Conservation (phyloP, 2,888 invertebrate genomes). For the Candidula unifasciata region DNA sequence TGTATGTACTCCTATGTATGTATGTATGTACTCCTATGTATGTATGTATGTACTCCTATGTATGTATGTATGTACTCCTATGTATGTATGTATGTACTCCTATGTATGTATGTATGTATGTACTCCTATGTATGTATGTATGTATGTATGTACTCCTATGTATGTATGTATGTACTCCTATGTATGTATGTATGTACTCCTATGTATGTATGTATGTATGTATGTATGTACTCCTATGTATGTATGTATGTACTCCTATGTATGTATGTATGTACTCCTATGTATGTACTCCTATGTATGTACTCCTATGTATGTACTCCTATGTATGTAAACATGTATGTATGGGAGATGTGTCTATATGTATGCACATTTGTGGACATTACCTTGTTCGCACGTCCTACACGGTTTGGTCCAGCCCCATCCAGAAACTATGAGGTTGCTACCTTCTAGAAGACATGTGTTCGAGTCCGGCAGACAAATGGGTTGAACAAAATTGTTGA, state of each 20-base stretch:
- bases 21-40: not conserved
- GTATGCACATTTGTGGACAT: not conserved
- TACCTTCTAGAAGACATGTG: no score
- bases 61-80: slow-evolving; percentile 44
- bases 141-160: slow-evolving; percentile 31
- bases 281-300: slow-evolving; percentile 14
- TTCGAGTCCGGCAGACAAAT: no score
- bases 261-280: slow-evolving; percentile 3
- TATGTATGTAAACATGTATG: not conserved
- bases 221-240: not conserved
- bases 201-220: not conserved
- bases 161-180: slow-evolving; percentile 19
- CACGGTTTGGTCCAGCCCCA: no score
- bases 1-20: not conserved
- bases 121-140: not conserved
- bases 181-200: not conserved
- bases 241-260: not conserved
- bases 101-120: slow-evolving; percentile 29
- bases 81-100: slow-evolving; percentile 14
- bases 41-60: slow-evolving; percentile 44
- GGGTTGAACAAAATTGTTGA: no score
- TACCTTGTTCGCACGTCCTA: no score
- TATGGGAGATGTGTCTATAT: not conserved
- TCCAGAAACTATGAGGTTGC: no score
- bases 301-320: slow-evolving; percentile 8